Conservation (phyloP, 2,888 invertebrate species). For the Prosopocoilus inquinatus region DNA sequence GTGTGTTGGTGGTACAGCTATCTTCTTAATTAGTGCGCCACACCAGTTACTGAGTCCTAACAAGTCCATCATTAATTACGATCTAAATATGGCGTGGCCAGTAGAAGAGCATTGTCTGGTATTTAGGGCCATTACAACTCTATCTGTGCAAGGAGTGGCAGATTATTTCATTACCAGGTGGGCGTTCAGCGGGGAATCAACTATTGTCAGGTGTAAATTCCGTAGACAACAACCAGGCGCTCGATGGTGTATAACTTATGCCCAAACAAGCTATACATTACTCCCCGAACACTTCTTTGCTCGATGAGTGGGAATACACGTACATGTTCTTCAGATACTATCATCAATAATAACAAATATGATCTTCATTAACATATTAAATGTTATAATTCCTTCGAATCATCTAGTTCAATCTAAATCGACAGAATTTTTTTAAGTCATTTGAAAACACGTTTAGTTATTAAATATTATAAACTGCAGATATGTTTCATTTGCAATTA, state of each 20-base stretch:
- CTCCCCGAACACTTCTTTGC: constrained; percentile 23
- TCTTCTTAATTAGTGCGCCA: constrained; percentile 15
- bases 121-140: constrained; percentile 49
- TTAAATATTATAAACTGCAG: background rate
- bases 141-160: constrained; percentile 50
- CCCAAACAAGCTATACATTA: constrained; percentile 29
- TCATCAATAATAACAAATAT: constrained; percentile 46
- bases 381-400: constrained; percentile 14
- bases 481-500: too few species aligned
- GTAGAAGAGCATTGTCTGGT: constrained; percentile 35
- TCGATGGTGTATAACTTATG: constrained; percentile 26
- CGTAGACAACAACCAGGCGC: constrained; percentile 23
- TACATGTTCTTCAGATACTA: constrained; percentile 45
- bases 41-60: constrained; percentile 11
- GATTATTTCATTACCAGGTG: constrained; percentile 50
- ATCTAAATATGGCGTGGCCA: constrained; percentile 37
- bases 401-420: constrained; percentile 13
- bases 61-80: constrained; percentile 31
- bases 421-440: constrained; percentile 2
- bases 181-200: constrained; percentile 46
- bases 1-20: constrained; percentile 3
- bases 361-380: constrained; percentile 33
- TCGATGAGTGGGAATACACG: constrained; percentile 43
- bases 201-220: constrained; percentile 50
- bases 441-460: constrained; percentile 3